These are phyloP conservation scores for Capitella teleta DNA, from an alignment of 1,140 invertebrate genomes.

Conservation along the genomic window DNA sequence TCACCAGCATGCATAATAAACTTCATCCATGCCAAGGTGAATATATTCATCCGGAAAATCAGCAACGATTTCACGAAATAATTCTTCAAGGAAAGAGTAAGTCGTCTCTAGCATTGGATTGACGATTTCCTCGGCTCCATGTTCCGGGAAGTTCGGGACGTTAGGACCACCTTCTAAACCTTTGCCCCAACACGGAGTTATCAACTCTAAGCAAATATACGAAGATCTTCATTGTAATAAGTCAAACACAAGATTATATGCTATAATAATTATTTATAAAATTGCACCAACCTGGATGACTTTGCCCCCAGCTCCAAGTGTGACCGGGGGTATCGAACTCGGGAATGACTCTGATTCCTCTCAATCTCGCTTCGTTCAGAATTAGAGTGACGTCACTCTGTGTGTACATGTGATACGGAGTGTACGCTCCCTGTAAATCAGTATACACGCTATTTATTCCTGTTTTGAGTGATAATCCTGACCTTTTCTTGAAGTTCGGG, in stretches of 20 bases:
- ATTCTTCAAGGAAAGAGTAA: slow-evolving; percentile 26
- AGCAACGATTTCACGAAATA: slow-evolving; percentile 28
- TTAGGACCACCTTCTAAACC: slow-evolving; percentile 11
- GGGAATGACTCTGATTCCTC: slow-evolving; percentile 75
- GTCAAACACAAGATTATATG: neutral
- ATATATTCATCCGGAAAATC: slow-evolving; percentile 39
- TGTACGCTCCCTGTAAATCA: slow-evolving; percentile 29
- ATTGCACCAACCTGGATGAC: slow-evolving; percentile 45
- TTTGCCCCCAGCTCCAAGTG: slow-evolving; percentile 64
- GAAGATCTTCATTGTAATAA: neutral
- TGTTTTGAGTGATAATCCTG: slow-evolving; percentile 3
- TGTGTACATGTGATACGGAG: slow-evolving; percentile 56
- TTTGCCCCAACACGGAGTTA: slow-evolving; percentile 15
- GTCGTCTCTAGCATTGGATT: slow-evolving; percentile 17
- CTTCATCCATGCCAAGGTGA: slow-evolving; percentile 74
- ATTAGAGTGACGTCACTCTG: slow-evolving; percentile 53
- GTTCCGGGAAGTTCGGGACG: slow-evolving; percentile 11
- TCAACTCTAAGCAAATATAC: slow-evolving; percentile 13
- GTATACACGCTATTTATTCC: neutral
- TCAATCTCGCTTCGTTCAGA: slow-evolving; percentile 62
- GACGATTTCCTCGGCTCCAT: slow-evolving; percentile 13
- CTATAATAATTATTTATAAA: neutral
- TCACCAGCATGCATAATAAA: slow-evolving; percentile 74
- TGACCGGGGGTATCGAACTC: slow-evolving; percentile 94
- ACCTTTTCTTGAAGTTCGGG: slow-evolving; percentile 47